Evolutionary conservation across 2,113 vertebrate species (phyloP), one percentile per base, ranked within the genome.

Genomic region (Odocoileus hemionus): DNA sequence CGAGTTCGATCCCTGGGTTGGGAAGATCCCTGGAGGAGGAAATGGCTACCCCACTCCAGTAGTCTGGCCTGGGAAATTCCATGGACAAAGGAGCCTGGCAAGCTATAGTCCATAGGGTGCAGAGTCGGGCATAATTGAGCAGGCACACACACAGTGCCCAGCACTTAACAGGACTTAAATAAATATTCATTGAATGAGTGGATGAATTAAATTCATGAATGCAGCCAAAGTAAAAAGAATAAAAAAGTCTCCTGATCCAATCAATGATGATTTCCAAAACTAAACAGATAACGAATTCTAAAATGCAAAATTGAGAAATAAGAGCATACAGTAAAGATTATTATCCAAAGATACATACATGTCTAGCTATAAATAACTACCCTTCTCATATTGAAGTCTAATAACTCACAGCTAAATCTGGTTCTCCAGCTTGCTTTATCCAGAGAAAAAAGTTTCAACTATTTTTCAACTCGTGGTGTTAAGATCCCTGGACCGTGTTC

Each of bases 391-490:
- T 1, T 43, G 86, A 89, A 86, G 79, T 89, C 61, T 79, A 83
- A 90, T 78, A 94, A 98, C 96, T 96, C 89, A 89, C 28, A 84
- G 86, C 86, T 98, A 94, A 86, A 97, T 97, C 82, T 55, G 87
- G 76, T 93, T 94, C 93, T 91, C 92, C 21, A 57, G 78, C 95
- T 95, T 87, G 91, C 89, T 96, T 83, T 95, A 95, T 74, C 70
- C 74, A 93, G 86, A 94, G 86, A 87, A 96, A 96, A 96, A 95
- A 97, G 94, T 98, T 97, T 96, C 94, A 96, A 96, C 52, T 98
- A 94, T 96, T 96, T 97, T 98, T 96, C 97, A 98, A 91, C 95
- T 97, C 61, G 1, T 92, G 89, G 96, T 98, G 98, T 86, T 98
- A 98, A 98, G 97, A 98, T 95, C 95, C 89, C 89, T 93, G 96